A percentile compares a stretch with the other conserved stretches of the same genome.
These are phyloP conservation scores for Poecilia wingei DNA, from an alignment of 2,797 vertebrate genomes.

Conservation along the genomic window DNA sequence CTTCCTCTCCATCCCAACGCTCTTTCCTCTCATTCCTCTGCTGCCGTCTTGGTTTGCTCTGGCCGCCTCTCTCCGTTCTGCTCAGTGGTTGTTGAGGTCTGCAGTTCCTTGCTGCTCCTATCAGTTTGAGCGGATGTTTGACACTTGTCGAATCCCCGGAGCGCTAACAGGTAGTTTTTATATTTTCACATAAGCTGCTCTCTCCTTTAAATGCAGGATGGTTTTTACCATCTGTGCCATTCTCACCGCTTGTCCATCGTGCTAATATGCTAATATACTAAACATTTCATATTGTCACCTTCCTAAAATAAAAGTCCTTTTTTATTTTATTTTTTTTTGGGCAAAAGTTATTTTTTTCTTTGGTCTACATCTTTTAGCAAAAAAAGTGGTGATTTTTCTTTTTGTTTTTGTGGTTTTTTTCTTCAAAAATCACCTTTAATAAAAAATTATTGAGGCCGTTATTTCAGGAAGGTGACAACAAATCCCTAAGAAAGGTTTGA, in stretches of 20 bases:
- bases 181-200: constrained; percentile 31
- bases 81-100: constrained; percentile 88
- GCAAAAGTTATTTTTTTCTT: too few species aligned
- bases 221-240: not conserved
- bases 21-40: constrained; percentile 4
- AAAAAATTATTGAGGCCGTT: too few species aligned
- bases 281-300: not conserved
- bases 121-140: constrained; percentile 85
- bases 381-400: too few species aligned
- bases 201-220: constrained; percentile 1
- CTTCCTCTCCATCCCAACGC: constrained; percentile 11
- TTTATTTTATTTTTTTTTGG: too few species aligned
- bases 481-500: not conserved
- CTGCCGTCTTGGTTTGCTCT: constrained; percentile 17
- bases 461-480: too few species aligned
- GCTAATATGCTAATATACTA: not conserved
- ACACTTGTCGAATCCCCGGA: constrained; percentile 84
- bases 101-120: constrained; percentile 86
- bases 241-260: not conserved
- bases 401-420: too few species aligned
- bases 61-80: constrained; percentile 46
- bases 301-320: too few species aligned
- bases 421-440: too few species aligned
- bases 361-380: too few species aligned
- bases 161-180: constrained; percentile 79